phyloP scores from a whole-genome alignment of 2,113 vertebrate genomes.

The Mustela nigripes region DNA sequence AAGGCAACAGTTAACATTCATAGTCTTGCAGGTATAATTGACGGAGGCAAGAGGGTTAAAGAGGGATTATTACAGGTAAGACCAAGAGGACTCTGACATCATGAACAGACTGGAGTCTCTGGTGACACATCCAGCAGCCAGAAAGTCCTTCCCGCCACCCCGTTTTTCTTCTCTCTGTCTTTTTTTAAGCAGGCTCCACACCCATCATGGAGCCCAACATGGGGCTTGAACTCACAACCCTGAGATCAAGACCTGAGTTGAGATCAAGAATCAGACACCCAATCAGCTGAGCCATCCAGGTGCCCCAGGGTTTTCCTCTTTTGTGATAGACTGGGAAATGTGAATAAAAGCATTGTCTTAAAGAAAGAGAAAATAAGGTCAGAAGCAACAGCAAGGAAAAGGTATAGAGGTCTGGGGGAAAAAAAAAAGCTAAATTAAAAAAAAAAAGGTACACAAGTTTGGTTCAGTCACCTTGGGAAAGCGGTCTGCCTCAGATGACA shows the following conservation, averaged over 20 bases:
- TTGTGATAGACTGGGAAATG: neutral
- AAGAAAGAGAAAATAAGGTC: neutral
- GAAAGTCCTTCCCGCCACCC: neutral
- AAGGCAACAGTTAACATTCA: neutral
- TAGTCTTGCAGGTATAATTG: neutral
- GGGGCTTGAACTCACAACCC: neutral
- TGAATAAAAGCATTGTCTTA: neutral
- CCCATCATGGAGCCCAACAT: neutral
- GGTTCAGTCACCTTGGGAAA: neutral
- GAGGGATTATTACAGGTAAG: neutral
- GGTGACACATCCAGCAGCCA: neutral
- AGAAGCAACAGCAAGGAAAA: neutral
- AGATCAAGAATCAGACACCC: neutral
- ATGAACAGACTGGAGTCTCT: neutral
- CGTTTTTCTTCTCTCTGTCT: neutral
- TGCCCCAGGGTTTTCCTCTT: neutral
- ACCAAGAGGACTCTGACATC: neutral
- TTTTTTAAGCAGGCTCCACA: neutral
- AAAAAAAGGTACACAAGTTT: neutral
- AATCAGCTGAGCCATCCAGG: neutral
- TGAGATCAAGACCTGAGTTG: neutral
- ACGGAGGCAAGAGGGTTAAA: neutral
- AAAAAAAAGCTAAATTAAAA: neutral
- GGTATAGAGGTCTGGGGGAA: neutral
- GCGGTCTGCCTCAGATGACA: neutral